A percentile compares a stretch with the other conserved stretches of the same genome.
Evolutionary conservation across 2,888 invertebrate species (phyloP).

Genomic region (Lepidocyrtoides sp.): DNA sequence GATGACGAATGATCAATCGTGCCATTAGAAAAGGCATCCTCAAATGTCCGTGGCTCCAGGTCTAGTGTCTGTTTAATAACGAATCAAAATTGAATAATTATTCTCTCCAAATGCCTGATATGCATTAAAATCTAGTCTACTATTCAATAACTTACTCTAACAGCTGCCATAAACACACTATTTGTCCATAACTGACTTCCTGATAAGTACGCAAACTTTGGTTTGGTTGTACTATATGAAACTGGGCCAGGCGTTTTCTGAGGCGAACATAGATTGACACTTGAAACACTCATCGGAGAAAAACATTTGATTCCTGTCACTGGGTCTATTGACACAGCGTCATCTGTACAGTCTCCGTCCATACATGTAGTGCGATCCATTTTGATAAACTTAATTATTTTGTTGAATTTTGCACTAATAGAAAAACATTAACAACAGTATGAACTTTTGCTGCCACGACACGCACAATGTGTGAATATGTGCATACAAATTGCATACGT

Average conservation of each 20-base stretch:
- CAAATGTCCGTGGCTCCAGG: slow-evolving; percentile 68
- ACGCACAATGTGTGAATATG: too few species aligned
- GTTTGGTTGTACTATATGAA: slow-evolving; percentile 6
- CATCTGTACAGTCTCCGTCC: slow-evolving; percentile 80
- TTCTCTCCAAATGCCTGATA: too few species aligned
- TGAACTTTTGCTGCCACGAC: too few species aligned
- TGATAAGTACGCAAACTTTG: slow-evolving; percentile 79
- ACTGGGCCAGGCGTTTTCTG: slow-evolving; percentile 65
- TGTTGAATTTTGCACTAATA: too few species aligned
- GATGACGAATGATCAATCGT: slow-evolving; percentile 75
- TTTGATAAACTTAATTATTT: too few species aligned
- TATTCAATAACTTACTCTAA: slow-evolving; percentile 77
- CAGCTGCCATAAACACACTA: slow-evolving; percentile 71
- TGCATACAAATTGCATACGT: too few species aligned
- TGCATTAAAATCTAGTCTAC: too few species aligned
- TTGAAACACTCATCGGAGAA: slow-evolving; percentile 75
- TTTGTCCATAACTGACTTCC: slow-evolving; percentile 71
- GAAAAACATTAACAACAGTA: too few species aligned
- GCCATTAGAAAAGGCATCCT: slow-evolving; percentile 72
- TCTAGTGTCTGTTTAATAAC: slow-evolving; percentile 80
- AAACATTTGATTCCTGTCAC: slow-evolving; percentile 61
- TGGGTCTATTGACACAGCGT: slow-evolving; percentile 49
- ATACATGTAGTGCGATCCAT: background rate
- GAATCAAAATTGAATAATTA: too few species aligned
- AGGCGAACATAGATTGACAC: slow-evolving; percentile 44